Evolutionary conservation across 2,797 vertebrate species (phyloP), one percentile per base, ranked within the genome.

Genomic region (Chiroxiphia lanceolata): DNA sequence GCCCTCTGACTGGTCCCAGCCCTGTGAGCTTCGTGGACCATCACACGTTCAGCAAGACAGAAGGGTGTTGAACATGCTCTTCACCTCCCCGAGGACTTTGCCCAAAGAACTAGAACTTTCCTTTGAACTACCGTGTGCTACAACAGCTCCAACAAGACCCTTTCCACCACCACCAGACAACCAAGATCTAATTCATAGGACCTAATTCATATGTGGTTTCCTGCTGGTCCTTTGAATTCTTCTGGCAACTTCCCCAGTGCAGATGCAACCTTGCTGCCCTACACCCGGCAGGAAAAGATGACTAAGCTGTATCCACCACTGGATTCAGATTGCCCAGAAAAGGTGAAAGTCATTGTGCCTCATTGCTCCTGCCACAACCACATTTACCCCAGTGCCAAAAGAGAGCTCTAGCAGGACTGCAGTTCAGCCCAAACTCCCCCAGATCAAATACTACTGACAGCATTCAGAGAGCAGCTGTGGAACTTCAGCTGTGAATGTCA

Each of bases 31-130:
- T 71, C 4, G 3, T 0, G 11, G 13, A 38, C 59, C 40, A 19
- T 5, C 14, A 27, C 1, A 1, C 0, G 2, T 59, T 44, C 48
- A 67, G 45, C 2, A 10, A 68, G 34, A 53, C 5, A 83, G 72
- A 60, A 0, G 2, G 21, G 42, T 2, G 6, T 1, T 48, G 56
- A 90, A 57, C 0, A 0, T 23, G 18, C 47, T 33, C 29, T 56
- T 83, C 19, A 36, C n/a, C 26, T 77, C 80, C 12, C 65, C n/a
- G 10, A 80, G 17, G 42, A 20, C 21, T 83, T 9, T 68, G 38
- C 4, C 47, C 31, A 34, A 59, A 84, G 31, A 90, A 45, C 11
- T 18, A 40, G 25, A 31, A 34, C 31, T 48, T 59, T 61, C 38
- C 48, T 83, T 71, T 57, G 13, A 59, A 27, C 29, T 34, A 16